Base-by-base conservation (phyloP, 30 jellyfish, hydroid and myxozoan genomes). In the Aurelia coerulea region DNA sequence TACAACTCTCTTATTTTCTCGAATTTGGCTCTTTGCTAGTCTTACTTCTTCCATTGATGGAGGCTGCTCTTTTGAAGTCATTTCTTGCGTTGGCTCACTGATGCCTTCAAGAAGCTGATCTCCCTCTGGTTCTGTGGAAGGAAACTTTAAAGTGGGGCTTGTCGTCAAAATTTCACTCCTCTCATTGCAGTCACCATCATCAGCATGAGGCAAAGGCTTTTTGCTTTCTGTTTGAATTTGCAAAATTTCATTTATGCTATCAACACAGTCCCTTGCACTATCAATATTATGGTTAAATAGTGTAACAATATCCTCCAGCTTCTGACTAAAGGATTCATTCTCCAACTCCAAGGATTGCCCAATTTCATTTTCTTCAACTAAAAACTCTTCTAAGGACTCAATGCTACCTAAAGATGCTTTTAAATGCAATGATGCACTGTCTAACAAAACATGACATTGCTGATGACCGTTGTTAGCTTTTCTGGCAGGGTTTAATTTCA, bases 71-170 rank as follows among this genome's bases (percentile, higher is more conserved):
- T 18, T 16, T 23, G 17, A 19, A 60, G 9, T 41, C 3, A 8
- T 29, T 2, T 32, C 51, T 12, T 46, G 34, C 1, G 42, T 31
- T 3, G 87, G 87, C 54, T 60, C 93, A 72, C 93, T 84, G 16
- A 73, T 50, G 58, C 87, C 93, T 64, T 84, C 93, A 14, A 84
- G 67, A 29, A 65, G 65, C 62, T 34, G 58, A 41, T 84, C 93
- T 8, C 93, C 93, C 50, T 84, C 93, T 58, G 63, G 76, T 29
- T 72, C 65, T 10, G 15, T 19, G 13, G 2, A n/a, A 9, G 82
- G 1, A 16, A 56, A 10, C 39, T 76, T 60, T 37, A 32, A 37
- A 3, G 72, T n/a, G 18, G 63, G 15, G 35, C 35, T 60, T 58
- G 42, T 6, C 19, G 5, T 8, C 72, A 2, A 23, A 12, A 74